Evolutionary conservation across 2,888 invertebrate species (phyloP).

Genomic region (Torymus aiolomorphi): DNA sequence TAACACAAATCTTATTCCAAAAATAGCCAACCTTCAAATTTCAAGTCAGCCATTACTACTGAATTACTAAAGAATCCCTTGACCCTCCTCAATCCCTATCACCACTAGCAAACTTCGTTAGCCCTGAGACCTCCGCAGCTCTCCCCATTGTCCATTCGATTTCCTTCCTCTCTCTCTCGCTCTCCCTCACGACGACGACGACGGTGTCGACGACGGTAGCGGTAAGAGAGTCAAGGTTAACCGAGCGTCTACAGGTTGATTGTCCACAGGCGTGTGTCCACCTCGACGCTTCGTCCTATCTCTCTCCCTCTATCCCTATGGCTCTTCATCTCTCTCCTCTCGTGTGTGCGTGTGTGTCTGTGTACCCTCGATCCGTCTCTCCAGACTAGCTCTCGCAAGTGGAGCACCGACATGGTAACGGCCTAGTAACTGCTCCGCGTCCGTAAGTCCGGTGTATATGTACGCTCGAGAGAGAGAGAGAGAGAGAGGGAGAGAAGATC

Average conservation of each 20-base stretch:
- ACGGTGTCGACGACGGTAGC: not conserved
- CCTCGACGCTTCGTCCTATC: conserved; percentile 26
- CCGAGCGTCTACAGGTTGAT: conserved; percentile 55
- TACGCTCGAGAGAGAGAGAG: conserved; percentile 38
- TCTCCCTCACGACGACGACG: no score
- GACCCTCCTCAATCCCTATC: no score
- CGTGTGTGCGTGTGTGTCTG: not conserved
- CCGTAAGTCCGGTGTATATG: conserved; percentile 4
- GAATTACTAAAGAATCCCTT: no score
- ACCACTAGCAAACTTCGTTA: no score
- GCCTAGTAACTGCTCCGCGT: conserved; percentile 66
- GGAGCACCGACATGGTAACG: conserved; percentile 64
- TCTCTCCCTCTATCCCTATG: not conserved
- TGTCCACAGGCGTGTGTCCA: conserved; percentile 57
- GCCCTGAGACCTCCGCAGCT: no score
- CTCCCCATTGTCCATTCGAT: no score
- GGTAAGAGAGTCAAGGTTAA: conserved; percentile 56
- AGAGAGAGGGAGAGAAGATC: conserved; percentile 46
- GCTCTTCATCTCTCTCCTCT: not conserved
- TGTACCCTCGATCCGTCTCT: conserved; percentile 18
- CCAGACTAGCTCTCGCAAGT: not conserved
- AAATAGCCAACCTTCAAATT: no score
- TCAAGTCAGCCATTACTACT: no score
- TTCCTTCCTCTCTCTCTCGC: no score
- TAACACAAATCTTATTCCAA: no score